These are phyloP conservation scores for Venusia cambrica DNA, from an alignment of 2,888 invertebrate genomes.

Conservation along the genomic window DNA sequence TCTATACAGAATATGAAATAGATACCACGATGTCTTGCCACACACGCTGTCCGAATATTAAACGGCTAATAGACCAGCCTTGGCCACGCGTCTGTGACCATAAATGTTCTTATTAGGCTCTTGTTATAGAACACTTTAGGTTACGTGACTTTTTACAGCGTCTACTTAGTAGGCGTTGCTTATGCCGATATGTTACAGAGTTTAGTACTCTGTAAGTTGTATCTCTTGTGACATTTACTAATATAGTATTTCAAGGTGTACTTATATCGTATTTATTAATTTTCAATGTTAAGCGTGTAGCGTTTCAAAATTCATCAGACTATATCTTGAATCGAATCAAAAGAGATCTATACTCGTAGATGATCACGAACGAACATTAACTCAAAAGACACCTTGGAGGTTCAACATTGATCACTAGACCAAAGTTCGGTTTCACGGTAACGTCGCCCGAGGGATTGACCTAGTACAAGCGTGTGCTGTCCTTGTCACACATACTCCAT, in stretches of 20 bases:
- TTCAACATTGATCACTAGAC: conserved; percentile 65
- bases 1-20: conserved; percentile 50
- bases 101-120: conserved; percentile 62
- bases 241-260: conserved; percentile 16
- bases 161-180: conserved; percentile 22
- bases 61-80: conserved; percentile 58
- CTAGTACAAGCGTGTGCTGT: conserved; percentile 44
- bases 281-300: no score
- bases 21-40: conserved; percentile 29
- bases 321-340: conserved; percentile 33
- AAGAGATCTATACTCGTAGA: conserved; percentile 48
- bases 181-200: conserved; percentile 25
- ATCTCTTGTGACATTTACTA: no score
- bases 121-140: conserved; percentile 44
- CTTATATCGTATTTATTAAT: conserved; percentile 17
- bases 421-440: conserved; percentile 67
- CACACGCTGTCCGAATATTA: conserved; percentile 71
- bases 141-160: conserved; percentile 42
- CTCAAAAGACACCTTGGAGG: conserved; percentile 67
- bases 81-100: conserved; percentile 54
- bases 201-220: no score
- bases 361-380: conserved; percentile 59
- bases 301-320: no score
- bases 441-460: conserved; percentile 65
- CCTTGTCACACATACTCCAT: conserved; percentile 52